phyloP scores from a whole-genome alignment of 2,888 invertebrate species.

The Tetranychus piercei region DNA sequence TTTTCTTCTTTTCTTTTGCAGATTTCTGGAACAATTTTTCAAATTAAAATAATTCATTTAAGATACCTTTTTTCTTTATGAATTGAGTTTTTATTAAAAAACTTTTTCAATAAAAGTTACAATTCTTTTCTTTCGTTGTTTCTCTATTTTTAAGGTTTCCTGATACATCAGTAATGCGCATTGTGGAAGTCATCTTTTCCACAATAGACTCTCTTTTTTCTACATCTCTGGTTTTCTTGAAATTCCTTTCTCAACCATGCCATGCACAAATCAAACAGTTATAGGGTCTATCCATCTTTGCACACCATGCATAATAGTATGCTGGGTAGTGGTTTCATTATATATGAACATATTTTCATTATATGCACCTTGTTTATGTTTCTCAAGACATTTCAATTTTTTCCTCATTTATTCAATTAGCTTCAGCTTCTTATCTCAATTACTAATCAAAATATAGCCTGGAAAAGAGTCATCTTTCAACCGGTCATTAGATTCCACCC shows the following conservation, averaged over 20 bases:
- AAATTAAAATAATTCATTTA: too few species aligned
- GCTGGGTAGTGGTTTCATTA: constrained; percentile 21
- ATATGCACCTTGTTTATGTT: too few species aligned
- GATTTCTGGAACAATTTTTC: background rate
- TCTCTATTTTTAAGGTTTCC: too few species aligned
- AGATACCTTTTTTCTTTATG: too few species aligned
- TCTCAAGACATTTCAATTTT: too few species aligned
- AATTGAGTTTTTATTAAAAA: background rate
- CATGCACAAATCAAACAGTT: constrained; percentile 21
- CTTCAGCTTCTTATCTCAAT: too few species aligned
- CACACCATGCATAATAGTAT: constrained; percentile 24
- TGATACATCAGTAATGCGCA: background rate
- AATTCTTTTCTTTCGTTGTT: too few species aligned
- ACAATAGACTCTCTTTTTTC: background rate
- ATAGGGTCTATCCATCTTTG: constrained; percentile 17
- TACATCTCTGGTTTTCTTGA: background rate
- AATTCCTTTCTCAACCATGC: constrained; percentile 15
- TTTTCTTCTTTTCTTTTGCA: background rate
- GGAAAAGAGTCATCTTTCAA: too few species aligned
- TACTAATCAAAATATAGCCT: too few species aligned
- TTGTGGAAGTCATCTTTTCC: background rate
- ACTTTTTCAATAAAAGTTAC: background rate
- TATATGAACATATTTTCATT: too few species aligned
- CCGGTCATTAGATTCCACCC: too few species aligned
- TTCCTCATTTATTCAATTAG: too few species aligned